Percentiles rank a stretch among this genome's conserved stretches.
These are phyloP conservation scores for Augiades crinisus DNA, from an alignment of 2,888 invertebrate genomes.

Conservation along the genomic window DNA sequence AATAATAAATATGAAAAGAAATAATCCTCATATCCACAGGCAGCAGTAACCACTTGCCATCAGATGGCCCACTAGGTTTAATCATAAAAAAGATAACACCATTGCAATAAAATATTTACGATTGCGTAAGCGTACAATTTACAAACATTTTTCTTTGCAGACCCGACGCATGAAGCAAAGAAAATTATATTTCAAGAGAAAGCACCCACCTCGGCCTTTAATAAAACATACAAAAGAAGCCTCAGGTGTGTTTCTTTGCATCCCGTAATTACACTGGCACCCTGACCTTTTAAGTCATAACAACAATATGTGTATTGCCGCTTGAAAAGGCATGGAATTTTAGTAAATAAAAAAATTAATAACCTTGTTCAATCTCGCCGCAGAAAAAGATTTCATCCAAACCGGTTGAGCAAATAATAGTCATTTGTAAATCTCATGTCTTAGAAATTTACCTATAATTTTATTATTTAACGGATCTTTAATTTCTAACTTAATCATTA, in stretches of 20 bases:
- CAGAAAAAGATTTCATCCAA: too few species aligned
- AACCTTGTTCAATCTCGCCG: neutral
- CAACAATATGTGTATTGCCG: neutral
- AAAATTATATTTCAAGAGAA: neutral
- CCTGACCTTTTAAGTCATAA: neutral
- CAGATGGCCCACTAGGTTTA: too few species aligned
- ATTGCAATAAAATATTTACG: neutral
- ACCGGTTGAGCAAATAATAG: neutral
- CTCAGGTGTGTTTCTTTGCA: constrained; percentile 6
- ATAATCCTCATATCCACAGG: too few species aligned
- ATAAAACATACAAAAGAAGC: constrained; percentile 1
- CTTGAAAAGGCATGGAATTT: too few species aligned
- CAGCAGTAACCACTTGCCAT: too few species aligned
- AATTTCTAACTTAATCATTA: too few species aligned
- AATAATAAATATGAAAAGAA: too few species aligned
- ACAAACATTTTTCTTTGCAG: neutral
- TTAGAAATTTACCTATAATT: too few species aligned
- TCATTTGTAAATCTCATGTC: too few species aligned
- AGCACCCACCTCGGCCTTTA: neutral
- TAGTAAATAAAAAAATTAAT: neutral
- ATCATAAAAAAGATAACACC: too few species aligned
- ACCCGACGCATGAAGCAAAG: neutral
- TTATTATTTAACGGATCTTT: too few species aligned
- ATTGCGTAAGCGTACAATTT: neutral
- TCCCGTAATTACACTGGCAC: constrained; percentile 2